Conservation (phyloP, 2,888 invertebrate species). For the Andrena bucephala region DNA sequence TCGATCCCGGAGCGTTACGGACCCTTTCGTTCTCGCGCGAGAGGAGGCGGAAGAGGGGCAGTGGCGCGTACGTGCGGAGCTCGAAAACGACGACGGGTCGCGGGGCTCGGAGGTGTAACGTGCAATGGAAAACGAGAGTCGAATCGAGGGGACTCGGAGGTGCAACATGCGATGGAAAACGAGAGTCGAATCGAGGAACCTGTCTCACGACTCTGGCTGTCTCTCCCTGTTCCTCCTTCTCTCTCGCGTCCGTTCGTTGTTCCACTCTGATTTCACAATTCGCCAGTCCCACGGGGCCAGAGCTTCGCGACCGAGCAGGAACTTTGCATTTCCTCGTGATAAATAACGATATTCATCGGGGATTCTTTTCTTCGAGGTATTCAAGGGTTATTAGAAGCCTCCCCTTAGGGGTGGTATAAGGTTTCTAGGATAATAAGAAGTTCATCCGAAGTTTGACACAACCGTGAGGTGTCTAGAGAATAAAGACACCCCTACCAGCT, state of each 20-base stretch:
- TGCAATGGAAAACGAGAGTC: constrained; percentile 66
- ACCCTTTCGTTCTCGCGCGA: constrained; percentile 42
- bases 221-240: constrained; percentile 36
- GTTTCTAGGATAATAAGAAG: no score
- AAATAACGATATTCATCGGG: constrained; percentile 31
- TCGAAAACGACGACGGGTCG: constrained; percentile 12
- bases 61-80: constrained; percentile 22
- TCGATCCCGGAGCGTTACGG: constrained; percentile 9
- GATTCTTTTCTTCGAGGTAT: not conserved
- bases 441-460: no score
- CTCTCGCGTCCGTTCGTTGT: constrained; percentile 35
- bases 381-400: not conserved
- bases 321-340: constrained; percentile 43
- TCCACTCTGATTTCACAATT: constrained; percentile 67
- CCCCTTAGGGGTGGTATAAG: no score
- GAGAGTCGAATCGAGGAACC: constrained; percentile 74
- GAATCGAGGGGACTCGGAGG: constrained; percentile 36
- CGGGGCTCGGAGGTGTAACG: constrained; percentile 47
- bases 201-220: constrained; percentile 74
- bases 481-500: no score
- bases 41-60: constrained; percentile 18
- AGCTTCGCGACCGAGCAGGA: constrained; percentile 46
- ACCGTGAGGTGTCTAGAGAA: no score
- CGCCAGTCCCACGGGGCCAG: constrained; percentile 66
- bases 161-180: constrained; percentile 62